Percentiles rank a stretch among this genome's conserved stretches.
phyloP scores from a whole-genome alignment of 2,888 invertebrate genomes.

The Sinodicranocentrus sp. region DNA sequence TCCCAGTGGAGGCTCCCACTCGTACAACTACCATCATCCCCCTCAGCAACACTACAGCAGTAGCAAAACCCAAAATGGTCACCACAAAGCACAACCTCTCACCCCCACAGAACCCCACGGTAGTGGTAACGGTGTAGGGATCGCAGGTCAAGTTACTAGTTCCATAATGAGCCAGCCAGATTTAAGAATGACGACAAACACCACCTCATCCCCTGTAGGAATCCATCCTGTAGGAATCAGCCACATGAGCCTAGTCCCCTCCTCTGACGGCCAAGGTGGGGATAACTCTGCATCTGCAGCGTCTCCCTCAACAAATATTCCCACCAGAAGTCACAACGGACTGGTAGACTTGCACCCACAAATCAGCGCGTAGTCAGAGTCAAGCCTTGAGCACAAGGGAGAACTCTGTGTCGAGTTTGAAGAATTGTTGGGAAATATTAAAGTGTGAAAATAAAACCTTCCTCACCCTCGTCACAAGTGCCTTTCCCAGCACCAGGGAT shows the following conservation, averaged over 20 bases:
- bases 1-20: slow-evolving; percentile 35
- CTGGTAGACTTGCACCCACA: no score
- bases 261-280: not conserved
- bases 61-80: slow-evolving; percentile 25
- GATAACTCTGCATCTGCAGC: slow-evolving; percentile 88
- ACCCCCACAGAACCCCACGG: not conserved
- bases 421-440: slow-evolving; percentile 96
- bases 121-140: not conserved
- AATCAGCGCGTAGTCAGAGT: slow-evolving; percentile 86
- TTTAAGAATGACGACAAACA: slow-evolving; percentile 26
- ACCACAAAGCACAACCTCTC: slow-evolving; percentile 40
- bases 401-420: slow-evolving; percentile 89
- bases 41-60: slow-evolving; percentile 41
- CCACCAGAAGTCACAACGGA: no score
- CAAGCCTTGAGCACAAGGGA: slow-evolving; percentile 88
- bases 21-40: slow-evolving; percentile 35
- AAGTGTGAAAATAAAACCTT: slow-evolving; percentile 94
- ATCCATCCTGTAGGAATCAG: slow-evolving; percentile 29
- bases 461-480: slow-evolving; percentile 93
- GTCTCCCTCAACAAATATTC: no score
- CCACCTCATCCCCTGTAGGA: slow-evolving; percentile 27
- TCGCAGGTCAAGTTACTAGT: slow-evolving; percentile 44
- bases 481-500: slow-evolving; percentile 94
- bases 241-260: slow-evolving; percentile 28
- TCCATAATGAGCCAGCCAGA: slow-evolving; percentile 64